phyloP scores from a whole-genome alignment of 1,140 invertebrate species.

The Conopomorpha cramerella region DNA sequence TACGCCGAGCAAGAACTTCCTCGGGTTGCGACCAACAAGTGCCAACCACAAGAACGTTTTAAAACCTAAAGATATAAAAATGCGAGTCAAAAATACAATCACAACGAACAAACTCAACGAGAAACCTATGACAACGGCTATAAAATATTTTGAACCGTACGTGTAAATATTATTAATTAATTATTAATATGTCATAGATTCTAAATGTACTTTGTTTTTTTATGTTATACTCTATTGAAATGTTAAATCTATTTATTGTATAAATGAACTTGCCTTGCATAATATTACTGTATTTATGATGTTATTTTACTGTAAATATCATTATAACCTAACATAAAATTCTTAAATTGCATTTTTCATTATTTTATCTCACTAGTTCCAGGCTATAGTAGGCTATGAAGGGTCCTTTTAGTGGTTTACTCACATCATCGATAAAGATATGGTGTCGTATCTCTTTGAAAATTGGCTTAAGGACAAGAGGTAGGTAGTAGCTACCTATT shows the following conservation, averaged over 20 bases:
- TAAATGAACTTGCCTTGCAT: slow-evolving; percentile 55
- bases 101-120: slow-evolving; percentile 58
- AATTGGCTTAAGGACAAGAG: no score
- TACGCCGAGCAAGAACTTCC: slow-evolving; percentile 64
- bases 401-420: no score
- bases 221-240: slow-evolving; percentile 22
- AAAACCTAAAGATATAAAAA: slow-evolving; percentile 79
- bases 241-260: slow-evolving; percentile 51
- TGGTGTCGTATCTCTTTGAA: no score
- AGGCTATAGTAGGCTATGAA: no score
- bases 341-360: no score
- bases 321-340: no score
- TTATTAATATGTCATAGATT: slow-evolving; percentile 12
- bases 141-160: slow-evolving; percentile 60
- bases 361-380: no score
- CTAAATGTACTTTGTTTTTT: slow-evolving; percentile 11
- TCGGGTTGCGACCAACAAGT: slow-evolving; percentile 61
- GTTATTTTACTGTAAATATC: slow-evolving; percentile 54
- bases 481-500: no score
- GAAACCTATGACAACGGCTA: slow-evolving; percentile 57
- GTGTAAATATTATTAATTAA: slow-evolving; percentile 34
- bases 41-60: slow-evolving; percentile 77
- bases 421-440: no score
- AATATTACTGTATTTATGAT: slow-evolving; percentile 33
- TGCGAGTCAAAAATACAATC: slow-evolving; percentile 56